Evolutionary conservation across 2,888 invertebrate genomes (phyloP), one percentile per base, ranked within the genome.

Genomic region (Plebejus anna): DNA sequence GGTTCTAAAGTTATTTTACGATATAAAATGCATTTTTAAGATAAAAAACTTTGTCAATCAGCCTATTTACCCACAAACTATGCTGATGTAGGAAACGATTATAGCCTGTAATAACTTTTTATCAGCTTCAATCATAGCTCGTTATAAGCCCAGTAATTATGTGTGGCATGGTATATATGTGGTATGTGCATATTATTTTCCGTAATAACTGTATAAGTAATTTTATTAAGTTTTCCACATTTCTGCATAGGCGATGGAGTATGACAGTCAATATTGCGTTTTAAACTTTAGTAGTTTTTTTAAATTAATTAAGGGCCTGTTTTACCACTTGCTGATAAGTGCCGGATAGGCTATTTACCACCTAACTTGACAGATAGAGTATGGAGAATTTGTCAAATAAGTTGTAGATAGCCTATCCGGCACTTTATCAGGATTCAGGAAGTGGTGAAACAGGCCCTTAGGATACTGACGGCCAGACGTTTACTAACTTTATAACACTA

Each of bases 81-180:
- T 13, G 32, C 13, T 32, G 66, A 32, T 66, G 32, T 66, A 66
- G 32, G 32, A 66, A 66, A 66, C 13, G 6, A 32, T 66, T 66
- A 66, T 36, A 36, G 32, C 66, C 66, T 66, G 66, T 13, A 66
- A 66, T 66, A 32, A 66, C 66, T 66, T 66, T 66, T 66, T 66
- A 66, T 66, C 66, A 11, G 61, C 32, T 32, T 13, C 66, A 66
- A 66, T 66, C 66, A 66, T 32, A 32, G 66, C 66, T 66, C 32
- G 32, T 36, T 66, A 66, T 32, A 13, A 36, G 36, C 66, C 66
- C 32, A 66, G 66, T 66, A 66, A 36, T 66, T 66, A 66, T 66
- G 32, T 36, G 16, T 32, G 66, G 66, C 13, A 66, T 22, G 22
- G 22, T 22, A 22, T 22, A 22, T 22, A 22, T 66, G 66, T 66